Base-by-base conservation (phyloP, 2,113 vertebrate species). In the Pseudolaguvia tuberculata region DNA sequence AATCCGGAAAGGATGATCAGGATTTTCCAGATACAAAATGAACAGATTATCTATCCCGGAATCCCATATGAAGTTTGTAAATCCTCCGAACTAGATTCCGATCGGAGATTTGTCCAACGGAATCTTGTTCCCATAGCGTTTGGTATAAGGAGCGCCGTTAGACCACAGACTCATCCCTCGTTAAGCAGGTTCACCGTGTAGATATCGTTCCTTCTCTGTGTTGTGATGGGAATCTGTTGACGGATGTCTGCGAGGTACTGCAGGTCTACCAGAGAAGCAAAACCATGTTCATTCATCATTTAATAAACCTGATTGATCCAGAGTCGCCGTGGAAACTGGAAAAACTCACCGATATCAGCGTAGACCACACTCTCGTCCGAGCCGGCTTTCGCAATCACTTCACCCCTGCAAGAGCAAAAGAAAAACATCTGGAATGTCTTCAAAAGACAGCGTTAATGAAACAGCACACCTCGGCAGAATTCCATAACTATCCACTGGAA, bases 281-380 rank as follows among this genome's bases (percentile, higher is more conserved):
- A 51, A 27, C 12, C 23, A 42, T 58, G 10, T 1, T 56, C n/a
- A 18, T 51, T 42, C 18, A 39, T 31, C 42, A 5, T 20, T 3
- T 10, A 4, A 27, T n/a, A 63, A 21, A 31, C 8, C 20, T 20
- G 31, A 59, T 15, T 27, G 17, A 31, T 11, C 13, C 23, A 48
- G 31, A 68, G 25, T 7, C 5, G 4, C 3, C 12, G 35, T 9
- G 25, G 0, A 17, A 58, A 59, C 2, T 53, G 5, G 20, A n/a
- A 55, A n/a, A 57, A 50, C 94, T 93, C 88, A 99, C 97, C 96
- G 35, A 98, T 94, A 61, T 98, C 94, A 27, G 95, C 90, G 65
- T 93, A 98, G 50, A 96, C 75, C n/a, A 97, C 53, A 0, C 85
- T 85, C 84, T 98, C 95, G 21, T 94, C 94, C 8, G 88, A 12